Conservation (phyloP, 2,888 invertebrate genomes). For the Adelognathus sp. region DNA sequence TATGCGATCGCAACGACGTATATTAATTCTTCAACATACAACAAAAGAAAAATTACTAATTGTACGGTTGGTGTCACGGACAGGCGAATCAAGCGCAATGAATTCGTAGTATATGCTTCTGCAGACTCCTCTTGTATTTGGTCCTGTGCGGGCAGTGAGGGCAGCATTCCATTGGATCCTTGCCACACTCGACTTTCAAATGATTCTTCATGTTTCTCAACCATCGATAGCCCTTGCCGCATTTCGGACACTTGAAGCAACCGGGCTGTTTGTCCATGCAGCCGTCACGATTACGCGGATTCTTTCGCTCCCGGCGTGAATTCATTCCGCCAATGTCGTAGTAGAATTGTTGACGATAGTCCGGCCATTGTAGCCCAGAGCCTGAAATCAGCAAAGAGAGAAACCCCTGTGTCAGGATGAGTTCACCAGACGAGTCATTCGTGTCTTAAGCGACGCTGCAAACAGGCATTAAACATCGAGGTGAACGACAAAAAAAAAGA, state of each 20-base stretch:
- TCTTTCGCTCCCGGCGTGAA: slow-evolving; percentile 27
- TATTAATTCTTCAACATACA: slow-evolving; percentile 49
- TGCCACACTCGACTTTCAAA: slow-evolving; percentile 84
- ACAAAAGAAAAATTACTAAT: slow-evolving; percentile 53
- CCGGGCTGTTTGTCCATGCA: slow-evolving; percentile 72
- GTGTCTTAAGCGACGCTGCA: slow-evolving; percentile 25
- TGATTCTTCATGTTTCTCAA: slow-evolving; percentile 84
- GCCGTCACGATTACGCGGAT: slow-evolving; percentile 35
- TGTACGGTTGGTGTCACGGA: background rate
- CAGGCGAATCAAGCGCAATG: slow-evolving; percentile 65
- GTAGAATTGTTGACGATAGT: slow-evolving; percentile 50
- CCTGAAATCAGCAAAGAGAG: slow-evolving; percentile 61
- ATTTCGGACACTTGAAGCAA: slow-evolving; percentile 82
- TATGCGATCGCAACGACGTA: slow-evolving; percentile 40
- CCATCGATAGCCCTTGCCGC: slow-evolving; percentile 84
- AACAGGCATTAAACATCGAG: background rate
- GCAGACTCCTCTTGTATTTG: slow-evolving; percentile 82
- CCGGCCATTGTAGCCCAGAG: slow-evolving; percentile 41
- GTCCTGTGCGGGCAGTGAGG: slow-evolving; percentile 82
- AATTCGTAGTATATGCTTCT: slow-evolving; percentile 81
- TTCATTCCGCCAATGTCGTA: slow-evolving; percentile 34
- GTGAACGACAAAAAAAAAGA: background rate
- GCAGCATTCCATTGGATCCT: slow-evolving; percentile 83
- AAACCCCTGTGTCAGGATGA: slow-evolving; percentile 55
- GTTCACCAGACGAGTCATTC: slow-evolving; percentile 44